Base-by-base conservation (phyloP, 2,113 vertebrate species). In the Ammodramus savannarum region DNA sequence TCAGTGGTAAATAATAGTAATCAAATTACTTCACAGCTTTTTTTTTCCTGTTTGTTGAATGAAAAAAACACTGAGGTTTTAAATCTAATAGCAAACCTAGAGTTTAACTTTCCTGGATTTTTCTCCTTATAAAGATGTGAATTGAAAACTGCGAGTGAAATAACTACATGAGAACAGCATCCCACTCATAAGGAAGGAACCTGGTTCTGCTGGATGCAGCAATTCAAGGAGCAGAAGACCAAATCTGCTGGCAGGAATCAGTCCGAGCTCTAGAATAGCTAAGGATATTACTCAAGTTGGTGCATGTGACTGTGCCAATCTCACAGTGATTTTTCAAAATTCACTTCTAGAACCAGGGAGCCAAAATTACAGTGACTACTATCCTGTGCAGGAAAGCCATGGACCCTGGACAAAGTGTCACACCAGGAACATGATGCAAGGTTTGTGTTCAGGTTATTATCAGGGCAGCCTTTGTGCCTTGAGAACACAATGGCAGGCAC, bases 381-480 rank as follows among this genome's bases (percentile, higher is more conserved):
- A 22, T 13, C 16, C 25, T 3, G 2, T 38, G 26, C 32, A 80
- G 41, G 15, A 90, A 73, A 92, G 32, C 32, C 26, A 26, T 1
- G 4, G 49, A 20, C 11, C 23, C 19, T 27, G 16, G 48, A 36
- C 39, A 66, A 65, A 65, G 31, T 4, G 13, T 36, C 49, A 22
- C 36, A 25, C 1, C 6, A 66, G 19, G 68, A 73, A 68, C 1
- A 2, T 1, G 21, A 46, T 31, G 39, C 0, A 4, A 58, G 26
- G 32, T 34, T 59, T 3, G 2, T 18, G 32, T 62, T 67, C 44
- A 52, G 55, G 11, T 71, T 44, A 22, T 25, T 11, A 26, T 21
- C 68, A 86, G 46, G 52, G 22, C 43, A 77, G 39, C 48, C 29
- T 51, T 58, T 0, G 0, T 25, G 55, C 31, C n/a, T 61, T 48